A percentile compares a stretch with the other conserved stretches of the same genome.
Conservation (phyloP, 2,888 invertebrate species). For the Phasia obesa region DNA sequence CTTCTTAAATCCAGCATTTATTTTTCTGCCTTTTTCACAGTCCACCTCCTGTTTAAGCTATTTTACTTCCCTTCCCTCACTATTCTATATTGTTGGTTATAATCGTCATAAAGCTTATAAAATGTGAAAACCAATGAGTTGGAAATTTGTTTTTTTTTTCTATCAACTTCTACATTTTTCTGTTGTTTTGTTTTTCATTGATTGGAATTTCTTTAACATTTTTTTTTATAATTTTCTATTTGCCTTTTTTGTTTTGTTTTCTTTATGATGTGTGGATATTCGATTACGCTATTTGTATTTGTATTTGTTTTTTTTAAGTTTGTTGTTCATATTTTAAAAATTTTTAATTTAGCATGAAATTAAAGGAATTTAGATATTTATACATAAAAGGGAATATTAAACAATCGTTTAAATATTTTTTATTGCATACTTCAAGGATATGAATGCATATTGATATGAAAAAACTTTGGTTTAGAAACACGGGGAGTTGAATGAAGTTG, state of each 20-base stretch:
- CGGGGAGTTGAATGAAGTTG: background rate
- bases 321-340: constrained; percentile 66
- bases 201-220: constrained; percentile 50
- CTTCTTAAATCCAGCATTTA: constrained; percentile 32
- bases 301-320: constrained; percentile 55
- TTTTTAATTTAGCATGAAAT: constrained; percentile 76
- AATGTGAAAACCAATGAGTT: constrained; percentile 82
- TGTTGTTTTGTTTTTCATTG: constrained; percentile 36
- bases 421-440: constrained; percentile 59
- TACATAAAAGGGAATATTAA: constrained; percentile 50
- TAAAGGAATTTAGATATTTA: constrained; percentile 73
- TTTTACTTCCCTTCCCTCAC: background rate
- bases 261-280: constrained; percentile 45
- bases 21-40: constrained; percentile 20
- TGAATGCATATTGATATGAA: constrained; percentile 33
- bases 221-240: constrained; percentile 38
- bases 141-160: constrained; percentile 77
- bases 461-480: background rate
- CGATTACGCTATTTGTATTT: constrained; percentile 66
- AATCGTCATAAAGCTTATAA: constrained; percentile 72
- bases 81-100: constrained; percentile 1
- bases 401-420: constrained; percentile 50
- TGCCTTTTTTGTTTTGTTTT: constrained; percentile 36
- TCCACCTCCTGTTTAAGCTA: constrained; percentile 20
- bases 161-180: constrained; percentile 34